Evolutionary conservation across 2,113 vertebrate species (phyloP).

Genomic region (Catharus bicknelli): DNA sequence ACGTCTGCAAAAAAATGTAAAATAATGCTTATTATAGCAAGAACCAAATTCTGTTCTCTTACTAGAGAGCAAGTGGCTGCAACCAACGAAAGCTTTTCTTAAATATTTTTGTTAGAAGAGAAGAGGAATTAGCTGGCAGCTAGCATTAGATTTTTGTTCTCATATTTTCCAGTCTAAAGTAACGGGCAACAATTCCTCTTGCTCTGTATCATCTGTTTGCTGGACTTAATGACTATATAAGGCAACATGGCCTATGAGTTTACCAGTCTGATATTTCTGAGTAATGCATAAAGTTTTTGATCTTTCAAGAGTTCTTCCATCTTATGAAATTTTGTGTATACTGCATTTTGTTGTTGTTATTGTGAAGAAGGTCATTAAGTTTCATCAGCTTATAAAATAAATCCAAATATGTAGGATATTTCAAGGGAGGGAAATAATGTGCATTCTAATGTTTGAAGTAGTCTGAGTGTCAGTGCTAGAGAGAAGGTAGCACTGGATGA

Average conservation of each 20-base stretch:
- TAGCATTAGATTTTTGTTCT: constrained; percentile 55
- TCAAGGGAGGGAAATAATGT: neutral
- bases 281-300: neutral
- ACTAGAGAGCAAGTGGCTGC: constrained; percentile 14
- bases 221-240: constrained; percentile 72
- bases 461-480: neutral
- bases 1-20: neutral
- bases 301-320: neutral
- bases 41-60: neutral
- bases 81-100: constrained; percentile 25
- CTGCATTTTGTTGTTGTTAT: neutral
- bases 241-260: constrained; percentile 61
- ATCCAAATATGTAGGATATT: neutral
- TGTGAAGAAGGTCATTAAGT: neutral
- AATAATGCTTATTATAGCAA: neutral
- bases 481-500: neutral
- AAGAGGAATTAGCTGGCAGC: constrained; percentile 65
- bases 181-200: constrained; percentile 66
- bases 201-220: constrained; percentile 59
- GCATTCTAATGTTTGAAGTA: neutral
- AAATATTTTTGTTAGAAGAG: constrained; percentile 48
- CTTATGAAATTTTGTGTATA: neutral
- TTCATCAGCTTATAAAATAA: neutral
- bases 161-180: constrained; percentile 75
- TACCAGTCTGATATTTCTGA: constrained; percentile 17